Evolutionary conservation across 2,797 vertebrate genomes (phyloP).

Genomic region (Lithobates sylvaticus): DNA sequence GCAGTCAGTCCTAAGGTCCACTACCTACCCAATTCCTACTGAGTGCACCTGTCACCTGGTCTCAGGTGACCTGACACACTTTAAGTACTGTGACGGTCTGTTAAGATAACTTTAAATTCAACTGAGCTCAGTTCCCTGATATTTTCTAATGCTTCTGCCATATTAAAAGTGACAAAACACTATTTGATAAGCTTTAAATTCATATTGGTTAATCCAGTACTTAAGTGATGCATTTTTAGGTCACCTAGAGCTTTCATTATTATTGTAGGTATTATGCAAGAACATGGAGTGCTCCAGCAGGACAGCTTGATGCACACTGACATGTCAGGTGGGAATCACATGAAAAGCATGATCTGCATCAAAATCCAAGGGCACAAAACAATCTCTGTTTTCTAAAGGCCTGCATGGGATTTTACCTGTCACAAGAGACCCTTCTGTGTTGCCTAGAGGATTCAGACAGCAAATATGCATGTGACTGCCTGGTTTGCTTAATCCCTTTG

Average conservation of each 20-base stretch:
- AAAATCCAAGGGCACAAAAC: conserved; percentile 14
- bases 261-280: neutral
- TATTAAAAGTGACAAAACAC: neutral
- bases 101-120: neutral
- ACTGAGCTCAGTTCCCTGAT: neutral
- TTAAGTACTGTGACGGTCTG: too few species aligned
- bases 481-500: neutral
- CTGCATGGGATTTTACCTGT: neutral
- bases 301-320: neutral
- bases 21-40: too few species aligned
- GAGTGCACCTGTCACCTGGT: too few species aligned
- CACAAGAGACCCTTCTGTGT: neutral
- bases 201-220: neutral
- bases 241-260: conserved; percentile 1
- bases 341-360: conserved; percentile 33
- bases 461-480: neutral
- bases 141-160: neutral
- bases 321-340: conserved; percentile 39
- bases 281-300: neutral
- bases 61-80: too few species aligned
- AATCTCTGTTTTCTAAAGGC: neutral
- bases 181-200: neutral
- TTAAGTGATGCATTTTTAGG: neutral
- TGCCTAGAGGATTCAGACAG: neutral
- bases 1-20: too few species aligned